Evolutionary conservation across 2,113 vertebrate species (phyloP), one percentile per base, ranked within the genome.

Genomic region (Pluvialis apricaria): DNA sequence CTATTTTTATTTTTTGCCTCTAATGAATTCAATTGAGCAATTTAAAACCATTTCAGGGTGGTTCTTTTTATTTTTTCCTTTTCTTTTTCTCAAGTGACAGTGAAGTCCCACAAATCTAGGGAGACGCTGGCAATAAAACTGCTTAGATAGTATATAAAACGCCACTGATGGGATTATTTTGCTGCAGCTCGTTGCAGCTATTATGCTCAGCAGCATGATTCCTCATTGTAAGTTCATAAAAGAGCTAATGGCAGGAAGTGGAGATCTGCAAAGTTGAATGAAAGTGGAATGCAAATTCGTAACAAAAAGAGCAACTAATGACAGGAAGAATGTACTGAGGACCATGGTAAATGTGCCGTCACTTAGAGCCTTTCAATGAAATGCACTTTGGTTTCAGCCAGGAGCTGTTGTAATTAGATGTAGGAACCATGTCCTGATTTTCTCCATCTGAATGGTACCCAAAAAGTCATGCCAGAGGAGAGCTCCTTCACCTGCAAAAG

Each of bases 111-210:
- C 83, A 72, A 69, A 92, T 65, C 62, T 55, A 17, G 83, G 69
- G 68, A 91, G 87, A 58, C 4, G 15, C 76, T 76, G 91, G 79
- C 83, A 82, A 62, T 69, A 68, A 77, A 92, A 82, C 47, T 47
- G 54, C 81, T 94, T 85, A 26, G 68, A 32, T 49, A 49, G 68
- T 58, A 5, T 14, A 40, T 62, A 76, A 90, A 92, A 54, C 45
- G 79, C 79, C 86, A 72, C 57, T 76, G 11, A 83, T 94, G 96
- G 96, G 91, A 80, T 92, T 85, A 70, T 90, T 95, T 94, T 73
- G 70, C 71, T 82, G 82, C 88, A 72, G 61, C 79, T 94, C 16
- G 6, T 93, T 80, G 91, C 91, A 90, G 73, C 96, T 96, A 57
- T 94, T 90, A 58, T 87, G 82, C 94, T 94, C 86, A 14, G 32